A percentile compares a stretch with the other conserved stretches of the same genome.
Evolutionary conservation across 2,797 vertebrate species (phyloP).

Genomic region (Lerista edwardsae): DNA sequence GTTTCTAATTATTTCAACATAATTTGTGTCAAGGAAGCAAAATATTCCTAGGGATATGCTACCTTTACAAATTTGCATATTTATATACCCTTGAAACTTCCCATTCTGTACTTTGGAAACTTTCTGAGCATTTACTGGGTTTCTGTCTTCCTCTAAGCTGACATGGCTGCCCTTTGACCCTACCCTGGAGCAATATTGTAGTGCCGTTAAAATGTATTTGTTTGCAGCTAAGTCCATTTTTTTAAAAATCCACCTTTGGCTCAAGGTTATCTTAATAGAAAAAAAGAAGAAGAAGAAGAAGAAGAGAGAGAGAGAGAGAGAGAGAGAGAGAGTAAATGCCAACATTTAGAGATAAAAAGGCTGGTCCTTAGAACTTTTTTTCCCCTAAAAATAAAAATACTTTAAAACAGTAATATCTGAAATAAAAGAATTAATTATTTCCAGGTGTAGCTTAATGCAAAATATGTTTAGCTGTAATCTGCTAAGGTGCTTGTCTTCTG

Average conservation of each 20-base stretch:
- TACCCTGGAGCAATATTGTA: slow-evolving; percentile 54
- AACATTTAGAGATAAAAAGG: slow-evolving; percentile 50
- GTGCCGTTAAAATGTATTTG: slow-evolving; percentile 68
- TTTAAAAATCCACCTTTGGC: slow-evolving; percentile 59
- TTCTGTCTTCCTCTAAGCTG: slow-evolving; percentile 58
- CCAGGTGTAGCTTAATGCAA: slow-evolving; percentile 81
- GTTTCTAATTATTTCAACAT: not conserved
- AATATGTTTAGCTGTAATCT: slow-evolving; percentile 70
- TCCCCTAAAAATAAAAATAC: not conserved
- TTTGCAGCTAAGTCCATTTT: slow-evolving; percentile 69
- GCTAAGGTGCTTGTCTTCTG: slow-evolving; percentile 75
- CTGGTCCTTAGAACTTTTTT: slow-evolving; percentile 55
- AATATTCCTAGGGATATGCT: slow-evolving; percentile 7
- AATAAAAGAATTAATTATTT: slow-evolving; percentile 81
- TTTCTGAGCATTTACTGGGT: slow-evolving; percentile 43
- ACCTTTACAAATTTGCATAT: slow-evolving; percentile 32
- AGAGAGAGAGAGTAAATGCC: slow-evolving; percentile 50
- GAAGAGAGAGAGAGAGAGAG: slow-evolving; percentile 19
- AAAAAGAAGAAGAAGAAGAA: slow-evolving; percentile 23
- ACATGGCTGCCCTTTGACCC: slow-evolving; percentile 52
- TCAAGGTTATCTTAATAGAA: slow-evolving; percentile 69
- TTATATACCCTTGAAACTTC: slow-evolving; percentile 34
- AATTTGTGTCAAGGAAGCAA: slow-evolving; percentile 22
- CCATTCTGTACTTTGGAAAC: not conserved
- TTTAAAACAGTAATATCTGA: slow-evolving; percentile 58